Evolutionary conservation across 2,888 invertebrate genomes (phyloP), one percentile per base, ranked within the genome.

Genomic region (Hofmannophila pseudospretella): DNA sequence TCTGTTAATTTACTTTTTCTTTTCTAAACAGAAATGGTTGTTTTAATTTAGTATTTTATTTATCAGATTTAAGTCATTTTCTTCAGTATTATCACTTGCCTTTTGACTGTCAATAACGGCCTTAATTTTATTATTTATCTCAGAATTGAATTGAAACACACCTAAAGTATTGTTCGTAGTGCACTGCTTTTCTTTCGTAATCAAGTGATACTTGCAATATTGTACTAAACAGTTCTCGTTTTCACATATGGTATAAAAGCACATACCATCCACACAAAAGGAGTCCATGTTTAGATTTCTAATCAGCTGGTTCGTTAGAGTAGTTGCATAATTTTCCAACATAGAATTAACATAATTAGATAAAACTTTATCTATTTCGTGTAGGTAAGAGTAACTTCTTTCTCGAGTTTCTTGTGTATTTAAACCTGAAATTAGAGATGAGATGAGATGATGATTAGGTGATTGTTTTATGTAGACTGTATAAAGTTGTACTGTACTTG

Each of bases 141-240:
- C 14, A 36, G 47, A 19, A 36, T 42, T 41, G 36, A 47, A 34
- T 41, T 39, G 36, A 14, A 37, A 38, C 32, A 41, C 42, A 13
- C 47, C 47, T 11, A 32, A 36, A 33, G 44, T 33, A 36, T 55
- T 56, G 8, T 52, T 45, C 2, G 39, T 41, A 1, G 53, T 43
- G 46, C 71, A 77, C 36, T 58, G 58, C 38, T 55, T 52, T 40
- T 53, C 51, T 22, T 61, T 65, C 3, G 51, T 67, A 12, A 75
- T 38, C 39, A 75, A 50, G 44, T 67, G 45, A 43, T 69, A 77
- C 33, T 63, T 67, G 45, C 73, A 77, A 46, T 65, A 63, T 26
- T 50, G 44, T 14, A 54, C 23, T 41, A 54, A 49, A 41, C 71
- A 73, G 14, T 58, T 47, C 1, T 47, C 44, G 9, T 58, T 22